These are phyloP conservation scores for Molossus molossus DNA, from an alignment of 2,797 vertebrate species.

Conservation along the genomic window DNA sequence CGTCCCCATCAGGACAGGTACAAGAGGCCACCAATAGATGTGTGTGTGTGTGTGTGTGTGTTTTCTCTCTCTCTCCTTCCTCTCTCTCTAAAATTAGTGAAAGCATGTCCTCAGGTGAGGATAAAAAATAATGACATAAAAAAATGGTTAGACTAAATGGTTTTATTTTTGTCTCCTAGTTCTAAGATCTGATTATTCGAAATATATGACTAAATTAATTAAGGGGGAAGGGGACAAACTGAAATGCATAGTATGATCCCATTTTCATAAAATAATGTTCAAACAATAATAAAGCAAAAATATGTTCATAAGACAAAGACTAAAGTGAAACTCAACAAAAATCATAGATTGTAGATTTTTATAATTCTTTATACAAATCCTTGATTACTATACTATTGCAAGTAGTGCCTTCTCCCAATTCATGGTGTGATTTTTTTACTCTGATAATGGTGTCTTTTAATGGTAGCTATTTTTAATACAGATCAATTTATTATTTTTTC, in stretches of 20 bases:
- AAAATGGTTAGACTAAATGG: background rate
- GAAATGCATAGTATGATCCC: background rate
- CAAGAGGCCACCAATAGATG: too few relatives aligned
- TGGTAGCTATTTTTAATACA: constrained; percentile 22
- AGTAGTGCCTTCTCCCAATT: background rate
- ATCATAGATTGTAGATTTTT: background rate
- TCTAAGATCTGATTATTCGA: background rate
- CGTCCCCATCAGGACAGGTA: too few relatives aligned
- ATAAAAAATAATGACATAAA: background rate
- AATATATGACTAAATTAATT: background rate
- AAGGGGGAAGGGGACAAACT: background rate
- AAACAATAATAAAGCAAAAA: constrained; percentile 57
- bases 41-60: too few relatives aligned
- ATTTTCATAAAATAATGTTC: constrained; percentile 11
- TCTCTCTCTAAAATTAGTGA: too few relatives aligned
- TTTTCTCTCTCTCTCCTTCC: too few relatives aligned
- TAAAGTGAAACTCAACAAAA: background rate
- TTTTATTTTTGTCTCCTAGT: background rate
- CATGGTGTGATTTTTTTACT: background rate
- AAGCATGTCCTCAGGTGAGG: too few relatives aligned
- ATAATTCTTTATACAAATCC: background rate
- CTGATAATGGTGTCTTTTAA: background rate
- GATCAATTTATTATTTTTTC: constrained; percentile 25
- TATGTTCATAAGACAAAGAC: background rate
- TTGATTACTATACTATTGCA: background rate